These are phyloP conservation scores for Zoanthus solanderi DNA, from an alignment of 92 coral and sea anemone species.

Conservation along the genomic window DNA sequence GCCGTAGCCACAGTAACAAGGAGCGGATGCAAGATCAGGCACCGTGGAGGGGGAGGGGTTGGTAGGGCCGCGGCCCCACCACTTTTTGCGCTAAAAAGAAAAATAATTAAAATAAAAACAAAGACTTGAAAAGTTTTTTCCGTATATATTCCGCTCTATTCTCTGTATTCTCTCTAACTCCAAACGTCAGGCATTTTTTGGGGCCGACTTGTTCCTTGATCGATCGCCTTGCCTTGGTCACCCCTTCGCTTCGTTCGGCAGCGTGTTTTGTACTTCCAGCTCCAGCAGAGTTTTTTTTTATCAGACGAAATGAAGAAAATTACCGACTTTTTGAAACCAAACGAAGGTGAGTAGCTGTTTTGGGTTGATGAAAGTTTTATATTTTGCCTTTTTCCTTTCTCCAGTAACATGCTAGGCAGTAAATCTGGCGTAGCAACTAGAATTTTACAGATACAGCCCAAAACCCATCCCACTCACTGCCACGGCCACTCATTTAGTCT, in stretches of 20 bases:
- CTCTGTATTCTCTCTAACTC: too few relatives aligned
- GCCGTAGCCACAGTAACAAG: too few relatives aligned
- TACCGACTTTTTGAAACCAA: slow-evolving; percentile 2
- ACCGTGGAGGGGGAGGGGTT: too few relatives aligned
- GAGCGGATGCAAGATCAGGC: too few relatives aligned
- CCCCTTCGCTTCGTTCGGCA: slow-evolving; percentile 50
- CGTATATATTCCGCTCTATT: too few relatives aligned
- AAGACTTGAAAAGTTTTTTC: too few relatives aligned
- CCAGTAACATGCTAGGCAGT: slow-evolving; percentile 6
- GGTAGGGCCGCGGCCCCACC: too few relatives aligned
- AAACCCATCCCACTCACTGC: slow-evolving; percentile 4
- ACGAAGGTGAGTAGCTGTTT: neutral
- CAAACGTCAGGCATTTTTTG: neutral
- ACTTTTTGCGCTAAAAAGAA: too few relatives aligned
- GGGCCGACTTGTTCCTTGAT: slow-evolving; percentile 47
- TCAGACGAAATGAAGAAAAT: slow-evolving; percentile 33
- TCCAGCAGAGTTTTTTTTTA: slow-evolving; percentile 28
- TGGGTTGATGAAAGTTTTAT: neutral
- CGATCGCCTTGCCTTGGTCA: neutral
- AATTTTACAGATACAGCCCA: neutral
- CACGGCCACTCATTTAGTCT: neutral
- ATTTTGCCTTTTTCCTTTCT: neutral
- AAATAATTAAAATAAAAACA: too few relatives aligned
- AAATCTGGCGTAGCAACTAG: neutral
- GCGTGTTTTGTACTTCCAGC: slow-evolving; percentile 49